Percentiles rank a stretch among this genome's conserved stretches.
Conservation (phyloP, 2,113 vertebrate genomes). For the Candoia aspera region DNA sequence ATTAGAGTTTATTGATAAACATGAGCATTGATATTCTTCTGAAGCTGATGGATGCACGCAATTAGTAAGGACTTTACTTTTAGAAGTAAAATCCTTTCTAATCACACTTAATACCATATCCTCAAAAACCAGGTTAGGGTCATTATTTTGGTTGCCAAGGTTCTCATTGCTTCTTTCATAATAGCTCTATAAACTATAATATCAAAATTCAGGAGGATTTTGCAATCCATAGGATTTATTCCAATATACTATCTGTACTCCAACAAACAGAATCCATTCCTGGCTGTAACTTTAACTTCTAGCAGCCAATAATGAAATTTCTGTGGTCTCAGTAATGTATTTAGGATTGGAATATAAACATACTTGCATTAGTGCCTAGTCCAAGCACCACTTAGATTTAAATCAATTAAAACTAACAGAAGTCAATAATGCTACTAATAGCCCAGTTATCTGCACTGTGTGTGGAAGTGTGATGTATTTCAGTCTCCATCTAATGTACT, state of each 20-base stretch:
- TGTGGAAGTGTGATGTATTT: conserved; percentile 21
- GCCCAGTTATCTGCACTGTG: background rate
- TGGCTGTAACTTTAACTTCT: background rate
- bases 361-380: background rate
- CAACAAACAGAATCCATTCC: background rate
- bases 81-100: background rate
- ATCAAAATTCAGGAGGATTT: background rate
- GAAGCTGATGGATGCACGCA: background rate
- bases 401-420: conserved; percentile 14
- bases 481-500: background rate
- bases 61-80: too few species aligned
- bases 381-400: conserved; percentile 11
- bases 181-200: background rate
- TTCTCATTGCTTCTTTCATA: background rate
- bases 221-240: background rate
- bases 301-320: conserved; percentile 3
- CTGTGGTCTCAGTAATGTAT: conserved; percentile 17
- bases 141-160: background rate
- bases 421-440: conserved; percentile 25
- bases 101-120: background rate
- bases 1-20: background rate
- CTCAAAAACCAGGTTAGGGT: background rate
- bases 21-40: background rate
- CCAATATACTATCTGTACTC: background rate
- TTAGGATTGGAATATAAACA: conserved; percentile 25